Evolutionary conservation across 2,113 vertebrate species (phyloP), one percentile per base, ranked within the genome.

Genomic region (Cromileptes altivelis): DNA sequence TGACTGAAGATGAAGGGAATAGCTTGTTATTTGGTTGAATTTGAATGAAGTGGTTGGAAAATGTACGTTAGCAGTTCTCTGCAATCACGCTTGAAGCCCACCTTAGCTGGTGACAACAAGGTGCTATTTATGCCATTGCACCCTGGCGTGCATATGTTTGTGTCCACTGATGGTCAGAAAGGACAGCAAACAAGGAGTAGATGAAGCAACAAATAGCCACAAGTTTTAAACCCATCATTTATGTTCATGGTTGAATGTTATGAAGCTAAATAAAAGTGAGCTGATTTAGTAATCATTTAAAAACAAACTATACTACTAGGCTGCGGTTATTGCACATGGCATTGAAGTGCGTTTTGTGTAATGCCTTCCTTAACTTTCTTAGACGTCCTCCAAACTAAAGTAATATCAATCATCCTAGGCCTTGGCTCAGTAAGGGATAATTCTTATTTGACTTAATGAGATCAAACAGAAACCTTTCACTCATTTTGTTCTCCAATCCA

Each of bases 111-210:
- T 82, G 65, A 67, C 57, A 70, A 53, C 69, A 63, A 72, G n/a
- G 67, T 87, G 58, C 58, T 65, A 42, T 53, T 70, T 27, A 42
- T 55, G 18, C 42, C 17, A 61, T 14, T 47, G 4, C 9, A 49
- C 10, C 3, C 45, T 50, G 49, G 15, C 27, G 25, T 71, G 5
- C 37, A 1, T 63, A 4, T 61, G 18, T 18, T 11, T 84, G 23
- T 72, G 13, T 77, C 42, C 55, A 72, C 3, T 53, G 47, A 65
- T 61, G 5, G 37, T 78, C 23, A 52, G 13, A 81, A 69, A 86
- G n/a, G 4, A 63, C 6, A 69, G n/a, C 27, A 45, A 74, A 40
- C 13, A 49, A 70, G 17, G 10, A 75, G 52, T n/a, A 42, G 18
- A 15, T 61, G 30, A 45, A 25, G 45, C 6, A 23, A 27, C 14